phyloP scores from a whole-genome alignment of 2,113 vertebrate species.

The Montifringilla adamsi region DNA sequence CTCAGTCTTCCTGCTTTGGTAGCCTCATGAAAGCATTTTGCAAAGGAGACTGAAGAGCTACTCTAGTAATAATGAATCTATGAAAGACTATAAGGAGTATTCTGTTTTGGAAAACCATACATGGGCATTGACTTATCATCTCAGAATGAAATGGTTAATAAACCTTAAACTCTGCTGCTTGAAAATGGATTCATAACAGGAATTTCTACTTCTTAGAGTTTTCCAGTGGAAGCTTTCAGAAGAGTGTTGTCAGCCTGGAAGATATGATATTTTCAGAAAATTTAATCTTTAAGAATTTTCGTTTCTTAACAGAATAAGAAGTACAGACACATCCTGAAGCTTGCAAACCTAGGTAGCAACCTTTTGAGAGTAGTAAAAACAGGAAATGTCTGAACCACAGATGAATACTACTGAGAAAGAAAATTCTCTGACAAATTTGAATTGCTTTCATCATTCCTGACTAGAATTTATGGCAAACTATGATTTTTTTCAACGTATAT shows the following conservation, averaged over 20 bases:
- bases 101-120: background rate
- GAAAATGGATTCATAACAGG: background rate
- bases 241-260: background rate
- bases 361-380: background rate
- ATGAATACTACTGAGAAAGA: background rate
- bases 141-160: background rate
- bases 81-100: background rate
- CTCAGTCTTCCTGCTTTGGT: background rate
- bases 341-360: background rate
- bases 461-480: background rate
- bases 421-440: background rate
- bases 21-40: background rate
- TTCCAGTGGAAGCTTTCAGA: background rate
- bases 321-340: background rate
- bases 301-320: background rate
- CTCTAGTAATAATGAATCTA: background rate
- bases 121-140: rapidly evolving
- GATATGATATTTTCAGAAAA: background rate
- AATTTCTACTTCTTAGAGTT: background rate
- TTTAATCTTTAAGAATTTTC: background rate
- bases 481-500: background rate
- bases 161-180: background rate
- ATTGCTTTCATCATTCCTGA: background rate
- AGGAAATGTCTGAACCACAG: background rate
- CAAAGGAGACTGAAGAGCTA: background rate